A percentile compares a stretch with the other conserved stretches of the same genome.
These are phyloP conservation scores for Tigriopus japonicus DNA, from an alignment of 1,140 invertebrate species.

Conservation along the genomic window DNA sequence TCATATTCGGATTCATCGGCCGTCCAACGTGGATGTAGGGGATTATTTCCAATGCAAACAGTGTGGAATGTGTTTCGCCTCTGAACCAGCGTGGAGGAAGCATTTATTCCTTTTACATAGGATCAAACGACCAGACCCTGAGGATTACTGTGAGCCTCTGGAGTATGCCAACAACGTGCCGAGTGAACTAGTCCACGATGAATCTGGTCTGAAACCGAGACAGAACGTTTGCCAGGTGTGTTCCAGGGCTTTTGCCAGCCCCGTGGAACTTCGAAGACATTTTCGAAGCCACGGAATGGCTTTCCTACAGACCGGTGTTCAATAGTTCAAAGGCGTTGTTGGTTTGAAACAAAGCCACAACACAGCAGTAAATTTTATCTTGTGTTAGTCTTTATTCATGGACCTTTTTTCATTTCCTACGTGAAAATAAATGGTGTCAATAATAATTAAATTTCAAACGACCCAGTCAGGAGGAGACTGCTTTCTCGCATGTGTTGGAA, in stretches of 20 bases:
- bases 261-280: neutral
- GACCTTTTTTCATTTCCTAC: too few relatives aligned
- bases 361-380: too few relatives aligned
- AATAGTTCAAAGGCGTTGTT: too few relatives aligned
- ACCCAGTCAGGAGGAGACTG: too few relatives aligned
- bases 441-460: too few relatives aligned
- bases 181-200: neutral
- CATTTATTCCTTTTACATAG: neutral
- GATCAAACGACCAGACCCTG: neutral
- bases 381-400: too few relatives aligned
- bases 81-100: neutral
- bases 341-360: too few relatives aligned
- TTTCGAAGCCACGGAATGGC: neutral
- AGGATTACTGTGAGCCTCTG: neutral
- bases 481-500: conserved; percentile 16
- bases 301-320: neutral
- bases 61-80: neutral
- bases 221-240: neutral
- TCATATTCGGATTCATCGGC: neutral
- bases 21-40: neutral
- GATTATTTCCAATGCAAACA: neutral
- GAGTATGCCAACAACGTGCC: neutral
- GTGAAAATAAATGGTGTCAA: too few relatives aligned
- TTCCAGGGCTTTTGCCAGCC: neutral
- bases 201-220: neutral